Conservation (phyloP, 2,888 invertebrate genomes). For the Caenorhabditis zanzibari region DNA sequence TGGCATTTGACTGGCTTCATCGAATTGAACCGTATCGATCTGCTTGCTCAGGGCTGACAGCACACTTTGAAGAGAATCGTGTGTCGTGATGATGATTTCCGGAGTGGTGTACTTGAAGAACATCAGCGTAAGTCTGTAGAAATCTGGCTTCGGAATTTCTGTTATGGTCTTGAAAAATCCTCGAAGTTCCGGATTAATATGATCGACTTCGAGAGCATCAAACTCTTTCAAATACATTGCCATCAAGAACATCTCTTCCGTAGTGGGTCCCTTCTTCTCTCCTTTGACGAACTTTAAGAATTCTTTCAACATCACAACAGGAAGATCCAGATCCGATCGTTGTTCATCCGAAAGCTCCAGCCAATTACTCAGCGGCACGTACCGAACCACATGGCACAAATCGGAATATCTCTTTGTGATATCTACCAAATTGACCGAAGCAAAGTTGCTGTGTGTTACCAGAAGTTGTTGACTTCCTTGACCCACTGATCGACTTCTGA, state of each 20-base stretch:
- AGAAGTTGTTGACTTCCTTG: conserved; percentile 6
- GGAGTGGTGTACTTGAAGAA: conserved; percentile 15
- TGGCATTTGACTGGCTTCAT: conserved; percentile 46
- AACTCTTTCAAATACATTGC: not conserved
- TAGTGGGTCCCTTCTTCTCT: not conserved
- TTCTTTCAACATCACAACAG: not conserved
- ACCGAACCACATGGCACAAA: conserved; percentile 10
- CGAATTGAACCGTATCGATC: conserved; percentile 16
- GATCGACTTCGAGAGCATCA: not conserved
- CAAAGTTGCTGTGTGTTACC: conserved; percentile 45
- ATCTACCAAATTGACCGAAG: conserved; percentile 24
- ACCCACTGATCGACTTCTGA: not conserved
- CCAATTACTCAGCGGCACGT: conserved; percentile 16
- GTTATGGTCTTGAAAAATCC: not conserved
- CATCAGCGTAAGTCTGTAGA: not conserved
- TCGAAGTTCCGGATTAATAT: not conserved
- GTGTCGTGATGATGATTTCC: conserved; percentile 24
- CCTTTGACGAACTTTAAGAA: conserved; percentile 22
- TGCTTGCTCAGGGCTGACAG: not conserved
- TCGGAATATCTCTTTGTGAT: not conserved
- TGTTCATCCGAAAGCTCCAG: conserved; percentile 17
- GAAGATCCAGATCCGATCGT: conserved; percentile 19
- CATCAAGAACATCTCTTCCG: not conserved
- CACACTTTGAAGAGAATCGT: conserved; percentile 16
- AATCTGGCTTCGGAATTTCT: not conserved